Conservation (phyloP, 2,888 invertebrate genomes). For the Odiellus spinosus region DNA sequence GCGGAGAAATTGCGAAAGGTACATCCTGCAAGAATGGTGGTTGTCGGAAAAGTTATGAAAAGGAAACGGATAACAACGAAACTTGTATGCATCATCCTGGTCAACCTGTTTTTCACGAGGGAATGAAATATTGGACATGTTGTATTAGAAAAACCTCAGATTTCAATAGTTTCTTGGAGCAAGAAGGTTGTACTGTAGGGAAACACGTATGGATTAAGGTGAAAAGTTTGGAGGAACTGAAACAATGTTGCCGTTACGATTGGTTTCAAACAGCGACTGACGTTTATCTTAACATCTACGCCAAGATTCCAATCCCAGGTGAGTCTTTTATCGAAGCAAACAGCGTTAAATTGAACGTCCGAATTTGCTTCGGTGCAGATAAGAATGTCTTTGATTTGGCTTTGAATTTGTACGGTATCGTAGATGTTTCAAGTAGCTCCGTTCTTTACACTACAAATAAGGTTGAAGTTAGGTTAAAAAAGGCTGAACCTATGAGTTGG, state of each 20-base stretch:
- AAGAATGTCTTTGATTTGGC: conserved; percentile 52
- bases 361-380: conserved; percentile 60
- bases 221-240: conserved; percentile 16
- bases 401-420: conserved; percentile 54
- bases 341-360: conserved; percentile 57
- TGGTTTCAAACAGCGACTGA: conserved; percentile 83
- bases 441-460: conserved; percentile 73
- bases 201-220: conserved; percentile 68
- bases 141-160: conserved; percentile 84
- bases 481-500: conserved; percentile 73
- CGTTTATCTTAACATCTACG: conserved; percentile 75
- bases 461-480: conserved; percentile 77
- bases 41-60: conserved; percentile 36
- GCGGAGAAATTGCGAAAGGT: conserved; percentile 33
- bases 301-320: conserved; percentile 70
- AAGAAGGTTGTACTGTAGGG: conserved; percentile 73
- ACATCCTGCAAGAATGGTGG: conserved; percentile 73
- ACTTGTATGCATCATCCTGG: conserved; percentile 82
- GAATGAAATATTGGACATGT: conserved; percentile 88
- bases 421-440: conserved; percentile 46
- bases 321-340: conserved; percentile 60
- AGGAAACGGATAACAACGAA: conserved; percentile 32
- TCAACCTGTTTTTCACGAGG: conserved; percentile 87
- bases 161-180: conserved; percentile 77
- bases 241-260: conserved; percentile 57